Conservation (phyloP, 2,797 vertebrate genomes). For the Amblyopsis hoosieri region DNA sequence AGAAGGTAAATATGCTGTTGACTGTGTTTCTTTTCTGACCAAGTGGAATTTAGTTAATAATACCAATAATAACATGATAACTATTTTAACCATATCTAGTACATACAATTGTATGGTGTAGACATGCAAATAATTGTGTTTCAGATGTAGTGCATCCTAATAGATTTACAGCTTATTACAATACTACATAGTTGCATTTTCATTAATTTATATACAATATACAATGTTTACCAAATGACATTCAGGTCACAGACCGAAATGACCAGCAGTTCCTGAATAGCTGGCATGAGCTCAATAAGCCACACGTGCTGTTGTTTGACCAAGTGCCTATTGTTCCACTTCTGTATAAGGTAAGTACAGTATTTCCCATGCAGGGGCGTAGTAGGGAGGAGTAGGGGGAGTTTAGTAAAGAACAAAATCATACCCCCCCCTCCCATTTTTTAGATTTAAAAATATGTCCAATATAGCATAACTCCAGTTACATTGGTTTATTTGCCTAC, state of each 20-base stretch:
- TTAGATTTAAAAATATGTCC: too few relatives aligned
- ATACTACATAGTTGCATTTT: background rate
- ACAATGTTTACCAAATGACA: background rate
- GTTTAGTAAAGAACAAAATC: too few relatives aligned
- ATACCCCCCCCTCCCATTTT: too few relatives aligned
- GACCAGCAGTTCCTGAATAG: constrained; percentile 85
- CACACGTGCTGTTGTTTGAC: constrained; percentile 93
- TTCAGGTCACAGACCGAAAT: constrained; percentile 92
- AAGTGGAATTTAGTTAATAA: background rate
- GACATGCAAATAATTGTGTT: too few relatives aligned
- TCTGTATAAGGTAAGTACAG: constrained; percentile 87
- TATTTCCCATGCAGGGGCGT: background rate
- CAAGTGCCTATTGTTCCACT: constrained; percentile 86
- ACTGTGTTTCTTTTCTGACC: background rate
- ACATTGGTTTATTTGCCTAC: too few relatives aligned
- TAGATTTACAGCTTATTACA: background rate
- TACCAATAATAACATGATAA: too few relatives aligned
- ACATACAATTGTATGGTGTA: background rate
- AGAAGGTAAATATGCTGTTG: constrained; percentile 78
- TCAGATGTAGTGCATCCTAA: background rate
- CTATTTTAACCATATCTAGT: background rate
- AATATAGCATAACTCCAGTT: too few relatives aligned
- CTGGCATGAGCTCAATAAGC: constrained; percentile 95
- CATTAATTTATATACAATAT: background rate
- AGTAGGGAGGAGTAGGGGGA: too few relatives aligned